Percentiles rank a stretch among this genome's conserved stretches.
These are phyloP conservation scores for Stenichneumon culpator DNA, from an alignment of 2,888 invertebrate genomes.

Conservation along the genomic window DNA sequence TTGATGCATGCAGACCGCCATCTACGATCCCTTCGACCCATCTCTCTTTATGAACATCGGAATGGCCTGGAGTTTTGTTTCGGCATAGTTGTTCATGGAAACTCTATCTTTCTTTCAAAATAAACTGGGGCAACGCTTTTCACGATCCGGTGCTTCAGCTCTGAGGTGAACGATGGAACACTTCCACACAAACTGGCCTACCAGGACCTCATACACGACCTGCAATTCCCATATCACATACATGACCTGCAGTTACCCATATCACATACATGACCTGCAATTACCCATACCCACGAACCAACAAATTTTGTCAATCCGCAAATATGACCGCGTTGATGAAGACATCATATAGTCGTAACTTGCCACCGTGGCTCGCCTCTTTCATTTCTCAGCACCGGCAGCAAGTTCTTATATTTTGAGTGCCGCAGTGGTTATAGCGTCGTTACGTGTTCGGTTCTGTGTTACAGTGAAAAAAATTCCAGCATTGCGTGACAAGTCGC, in stretches of 20 bases:
- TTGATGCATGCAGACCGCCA: constrained; percentile 53
- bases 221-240: too few relatives aligned
- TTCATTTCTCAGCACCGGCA: neutral
- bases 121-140: constrained; percentile 24
- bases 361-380: neutral
- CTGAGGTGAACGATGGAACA: neutral
- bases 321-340: too few relatives aligned
- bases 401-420: constrained; percentile 10
- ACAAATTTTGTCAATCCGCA: too few relatives aligned
- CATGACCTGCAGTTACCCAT: too few relatives aligned
- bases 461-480: constrained; percentile 54
- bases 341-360: too few relatives aligned
- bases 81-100: constrained; percentile 27
- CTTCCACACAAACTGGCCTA: neutral
- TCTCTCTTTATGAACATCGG: constrained; percentile 54
- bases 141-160: constrained; percentile 17
- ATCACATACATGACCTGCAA: too few relatives aligned
- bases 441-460: constrained; percentile 4
- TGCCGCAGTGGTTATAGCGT: constrained; percentile 25
- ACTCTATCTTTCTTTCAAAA: constrained; percentile 15
- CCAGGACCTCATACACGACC: too few relatives aligned
- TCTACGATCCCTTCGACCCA: constrained; percentile 42
- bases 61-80: constrained; percentile 45
- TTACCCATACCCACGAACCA: too few relatives aligned
- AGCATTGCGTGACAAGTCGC: constrained; percentile 67